Percentiles rank a stretch among this genome's conserved stretches.
phyloP scores from a whole-genome alignment of 2,888 invertebrate genomes.

The Hydroisotoma schaefferi region DNA sequence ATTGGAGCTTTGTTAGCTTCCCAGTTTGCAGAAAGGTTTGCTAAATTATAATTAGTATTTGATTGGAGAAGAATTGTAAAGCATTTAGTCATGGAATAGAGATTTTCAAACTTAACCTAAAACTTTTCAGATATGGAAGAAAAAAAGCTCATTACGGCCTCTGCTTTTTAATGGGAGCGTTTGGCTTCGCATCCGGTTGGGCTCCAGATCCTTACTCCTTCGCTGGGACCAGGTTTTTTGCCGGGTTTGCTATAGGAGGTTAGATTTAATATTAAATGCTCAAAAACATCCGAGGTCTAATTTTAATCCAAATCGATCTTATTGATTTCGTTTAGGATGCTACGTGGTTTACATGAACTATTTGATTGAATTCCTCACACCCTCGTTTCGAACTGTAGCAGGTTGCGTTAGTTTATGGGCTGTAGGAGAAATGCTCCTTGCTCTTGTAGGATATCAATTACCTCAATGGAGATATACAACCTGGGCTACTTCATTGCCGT shows the following conservation, averaged over 20 bases:
- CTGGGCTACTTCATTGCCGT: conserved; percentile 28
- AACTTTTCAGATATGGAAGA: conserved; percentile 32
- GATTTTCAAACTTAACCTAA: not conserved
- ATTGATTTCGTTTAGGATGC: conserved; percentile 18
- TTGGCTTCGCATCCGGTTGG: conserved; percentile 35
- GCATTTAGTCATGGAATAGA: too few species aligned
- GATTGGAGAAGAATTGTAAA: too few species aligned
- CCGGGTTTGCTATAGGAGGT: conserved; percentile 40
- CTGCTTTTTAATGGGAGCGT: conserved; percentile 35
- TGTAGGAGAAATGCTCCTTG: conserved; percentile 38
- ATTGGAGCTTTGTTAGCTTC: conserved; percentile 27
- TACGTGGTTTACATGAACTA: conserved; percentile 40
- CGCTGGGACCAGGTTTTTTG: conserved; percentile 31
- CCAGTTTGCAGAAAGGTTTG: conserved; percentile 34
- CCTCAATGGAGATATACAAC: conserved; percentile 35
- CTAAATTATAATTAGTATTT: too few species aligned
- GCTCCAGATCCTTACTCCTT: conserved; percentile 35
- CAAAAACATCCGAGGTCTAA: not conserved
- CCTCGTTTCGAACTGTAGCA: conserved; percentile 35
- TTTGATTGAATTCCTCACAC: conserved; percentile 46
- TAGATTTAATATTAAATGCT: not conserved
- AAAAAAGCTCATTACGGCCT: conserved; percentile 38
- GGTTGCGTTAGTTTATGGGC: conserved; percentile 43
- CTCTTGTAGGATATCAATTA: conserved; percentile 32
- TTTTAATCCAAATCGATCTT: not conserved